A percentile compares a stretch with the other conserved stretches of the same genome.
Evolutionary conservation across 2,797 vertebrate genomes (phyloP).

Genomic region (Moxostoma hubbsi): DNA sequence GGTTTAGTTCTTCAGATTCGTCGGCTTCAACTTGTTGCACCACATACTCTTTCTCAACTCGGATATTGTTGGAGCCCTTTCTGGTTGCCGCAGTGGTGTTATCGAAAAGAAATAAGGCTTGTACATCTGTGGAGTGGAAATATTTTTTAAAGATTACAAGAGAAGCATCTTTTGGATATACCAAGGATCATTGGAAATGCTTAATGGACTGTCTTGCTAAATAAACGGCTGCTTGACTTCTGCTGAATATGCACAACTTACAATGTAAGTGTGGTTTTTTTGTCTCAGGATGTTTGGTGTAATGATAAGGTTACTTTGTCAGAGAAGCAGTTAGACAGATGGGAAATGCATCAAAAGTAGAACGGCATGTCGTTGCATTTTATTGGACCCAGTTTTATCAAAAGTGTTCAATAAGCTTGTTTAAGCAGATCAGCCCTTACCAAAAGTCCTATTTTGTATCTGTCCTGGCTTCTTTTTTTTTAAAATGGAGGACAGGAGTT

Average conservation of each 20-base stretch:
- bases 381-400: not conserved
- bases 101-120: conserved; percentile 41
- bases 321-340: not conserved
- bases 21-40: conserved; percentile 63
- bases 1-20: conserved; percentile 57
- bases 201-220: conserved; percentile 2
- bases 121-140: conserved; percentile 66
- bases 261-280: conserved; percentile 83
- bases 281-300: conserved; percentile 7
- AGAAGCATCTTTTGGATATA: conserved; percentile 54
- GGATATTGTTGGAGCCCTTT: conserved; percentile 67
- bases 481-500: conserved; percentile 17
- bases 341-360: conserved; percentile 11
- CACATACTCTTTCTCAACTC: conserved; percentile 54
- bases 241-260: conserved; percentile 87
- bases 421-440: conserved; percentile 27
- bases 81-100: conserved; percentile 18
- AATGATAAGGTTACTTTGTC: conserved; percentile 17
- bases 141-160: conserved; percentile 62
- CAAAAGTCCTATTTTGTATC: conserved; percentile 1
- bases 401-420: not conserved
- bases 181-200: conserved; percentile 48
- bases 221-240: conserved; percentile 11
- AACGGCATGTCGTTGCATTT: not conserved
- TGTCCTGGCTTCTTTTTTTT: not conserved